phyloP scores from a whole-genome alignment of 2,113 vertebrate species.

The Cebus imitator region DNA sequence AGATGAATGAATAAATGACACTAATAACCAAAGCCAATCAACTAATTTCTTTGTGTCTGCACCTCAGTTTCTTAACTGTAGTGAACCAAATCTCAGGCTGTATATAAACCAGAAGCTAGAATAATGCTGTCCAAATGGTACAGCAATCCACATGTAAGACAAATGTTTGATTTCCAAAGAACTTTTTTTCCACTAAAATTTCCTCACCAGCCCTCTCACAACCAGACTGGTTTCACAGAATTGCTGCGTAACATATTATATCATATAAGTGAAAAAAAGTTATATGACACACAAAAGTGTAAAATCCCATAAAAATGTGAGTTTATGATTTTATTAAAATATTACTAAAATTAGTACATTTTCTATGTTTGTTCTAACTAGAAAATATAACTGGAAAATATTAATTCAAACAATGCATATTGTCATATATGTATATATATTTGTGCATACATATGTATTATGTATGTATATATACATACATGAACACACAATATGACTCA shows the following conservation, averaged over 20 bases:
- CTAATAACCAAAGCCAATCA: not conserved
- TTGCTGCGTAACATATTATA: not conserved
- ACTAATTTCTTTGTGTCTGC: not conserved
- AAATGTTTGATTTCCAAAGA: not conserved
- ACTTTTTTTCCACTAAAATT: not conserved
- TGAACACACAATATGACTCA: not conserved
- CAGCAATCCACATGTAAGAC: not conserved
- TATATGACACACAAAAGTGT: not conserved
- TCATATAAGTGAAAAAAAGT: not conserved
- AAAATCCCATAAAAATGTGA: not conserved
- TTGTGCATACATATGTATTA: not conserved
- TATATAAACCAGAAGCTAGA: not conserved
- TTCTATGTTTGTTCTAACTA: not conserved
- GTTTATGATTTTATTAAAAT: not conserved
- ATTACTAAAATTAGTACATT: not conserved
- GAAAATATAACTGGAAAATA: not conserved
- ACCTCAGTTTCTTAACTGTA: not conserved
- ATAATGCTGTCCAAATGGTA: not conserved
- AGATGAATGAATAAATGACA: not conserved
- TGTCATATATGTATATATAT: not conserved
- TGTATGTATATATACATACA: not conserved
- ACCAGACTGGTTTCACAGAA: not conserved
- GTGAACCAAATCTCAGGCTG: not conserved
- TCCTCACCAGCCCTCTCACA: not conserved
- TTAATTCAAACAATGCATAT: not conserved